Conservation (phyloP, 92 coral and sea anemone species). For the Porites divaricata region DNA sequence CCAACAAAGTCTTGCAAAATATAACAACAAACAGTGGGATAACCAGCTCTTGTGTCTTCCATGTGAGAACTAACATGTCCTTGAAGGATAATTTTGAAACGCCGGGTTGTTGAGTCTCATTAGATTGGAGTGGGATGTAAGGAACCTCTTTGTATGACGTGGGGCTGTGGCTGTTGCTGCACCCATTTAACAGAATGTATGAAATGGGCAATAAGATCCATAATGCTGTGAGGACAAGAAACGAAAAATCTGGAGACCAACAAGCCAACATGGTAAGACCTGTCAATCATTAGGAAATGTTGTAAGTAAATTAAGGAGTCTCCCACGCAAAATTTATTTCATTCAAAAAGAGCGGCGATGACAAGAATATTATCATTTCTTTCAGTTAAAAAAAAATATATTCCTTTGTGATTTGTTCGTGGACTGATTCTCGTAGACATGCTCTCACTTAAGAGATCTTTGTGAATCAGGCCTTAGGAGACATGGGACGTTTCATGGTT, state of each 20-base stretch:
- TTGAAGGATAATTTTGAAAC: neutral
- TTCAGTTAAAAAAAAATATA: too few species aligned
- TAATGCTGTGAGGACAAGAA: neutral
- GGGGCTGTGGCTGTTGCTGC: neutral
- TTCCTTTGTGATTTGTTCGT: too few species aligned
- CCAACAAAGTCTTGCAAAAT: neutral
- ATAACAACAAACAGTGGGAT: neutral
- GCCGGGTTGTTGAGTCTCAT: neutral
- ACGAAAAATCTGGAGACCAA: neutral
- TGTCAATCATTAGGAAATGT: neutral
- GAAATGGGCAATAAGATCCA: neutral
- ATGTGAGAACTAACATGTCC: neutral
- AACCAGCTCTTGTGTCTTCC: conserved; percentile 3
- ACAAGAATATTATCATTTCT: too few species aligned
- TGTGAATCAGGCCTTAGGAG: too few species aligned
- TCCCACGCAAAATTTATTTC: too few species aligned
- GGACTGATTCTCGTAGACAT: too few species aligned
- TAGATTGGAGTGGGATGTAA: neutral
- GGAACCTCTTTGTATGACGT: neutral
- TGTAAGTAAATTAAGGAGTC: too few species aligned
- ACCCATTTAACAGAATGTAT: neutral
- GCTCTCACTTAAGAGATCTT: too few species aligned
- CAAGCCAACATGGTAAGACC: neutral
- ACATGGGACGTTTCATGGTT: too few species aligned
- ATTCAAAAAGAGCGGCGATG: too few species aligned